Conservation (phyloP, 2,113 vertebrate genomes). For the Phalacrocorax aristotelis region DNA sequence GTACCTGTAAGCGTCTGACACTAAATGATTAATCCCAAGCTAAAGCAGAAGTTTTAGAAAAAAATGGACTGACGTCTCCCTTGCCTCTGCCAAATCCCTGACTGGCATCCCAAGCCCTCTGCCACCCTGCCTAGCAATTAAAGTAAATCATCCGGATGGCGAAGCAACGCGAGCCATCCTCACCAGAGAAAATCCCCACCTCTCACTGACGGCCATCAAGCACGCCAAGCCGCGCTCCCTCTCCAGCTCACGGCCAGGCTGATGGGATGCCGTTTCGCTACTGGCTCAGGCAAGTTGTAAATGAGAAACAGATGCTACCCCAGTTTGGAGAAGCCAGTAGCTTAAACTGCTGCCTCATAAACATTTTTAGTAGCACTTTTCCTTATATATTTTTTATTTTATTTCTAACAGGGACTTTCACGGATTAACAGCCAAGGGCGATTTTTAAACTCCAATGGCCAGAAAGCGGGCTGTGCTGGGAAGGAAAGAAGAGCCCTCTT, state of each 20-base stretch:
- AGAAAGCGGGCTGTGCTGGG: neutral
- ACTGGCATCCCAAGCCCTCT: neutral
- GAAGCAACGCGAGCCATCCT: neutral
- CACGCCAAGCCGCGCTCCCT: neutral
- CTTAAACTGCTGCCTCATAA: conserved; percentile 53
- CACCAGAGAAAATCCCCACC: neutral
- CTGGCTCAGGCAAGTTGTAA: neutral
- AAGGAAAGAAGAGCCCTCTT: neutral
- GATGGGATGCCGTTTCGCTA: neutral
- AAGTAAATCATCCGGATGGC: neutral
- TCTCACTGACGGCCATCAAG: neutral
- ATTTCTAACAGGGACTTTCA: conserved; percentile 53
- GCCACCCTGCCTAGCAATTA: neutral
- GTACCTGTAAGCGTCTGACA: neutral
- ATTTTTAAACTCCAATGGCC: neutral
- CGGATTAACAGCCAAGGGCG: conserved; percentile 50
- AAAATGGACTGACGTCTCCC: neutral
- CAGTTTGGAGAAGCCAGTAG: neutral
- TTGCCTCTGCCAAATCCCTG: neutral
- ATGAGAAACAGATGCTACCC: conserved; percentile 46
- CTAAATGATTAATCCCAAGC: neutral
- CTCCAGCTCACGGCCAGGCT: neutral
- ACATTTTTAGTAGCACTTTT: conserved; percentile 47
- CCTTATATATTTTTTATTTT: conserved; percentile 62
- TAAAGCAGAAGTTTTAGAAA: neutral